Base-by-base conservation (phyloP, 1,140 invertebrate species). In the Diabrotica virgifera region DNA sequence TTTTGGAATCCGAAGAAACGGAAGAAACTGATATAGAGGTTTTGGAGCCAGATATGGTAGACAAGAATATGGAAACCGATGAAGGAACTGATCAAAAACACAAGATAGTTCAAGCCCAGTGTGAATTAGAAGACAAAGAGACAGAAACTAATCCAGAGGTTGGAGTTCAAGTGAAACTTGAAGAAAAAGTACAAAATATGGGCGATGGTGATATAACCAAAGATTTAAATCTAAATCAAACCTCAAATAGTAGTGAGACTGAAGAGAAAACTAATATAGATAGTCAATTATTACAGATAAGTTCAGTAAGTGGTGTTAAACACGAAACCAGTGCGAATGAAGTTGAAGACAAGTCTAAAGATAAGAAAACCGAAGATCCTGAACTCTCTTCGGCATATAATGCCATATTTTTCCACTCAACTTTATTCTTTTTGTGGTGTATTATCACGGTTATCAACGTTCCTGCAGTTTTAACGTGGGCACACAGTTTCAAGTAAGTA, bases 401-500 rank as follows among this genome's bases (percentile, higher is more conserved):
- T 66, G 78, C 79, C 61, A 79, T 86, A 62, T 82, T 85, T 65
- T 88, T 87, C 69, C 86, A 88, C 70, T 80, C 85, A 67, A 83
- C 82, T 59, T 68, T 88, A 68, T 84, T 88, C 64, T 80, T 85
- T n/a, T 68, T 87, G 71, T 83, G 86, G 75, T 68, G 81, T 38
- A 65, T 80, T 54, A 79, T 85, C 5, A 79, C 85, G 6, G 62
- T 82, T 12, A 74, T 86, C 4, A 86, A 84, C 75, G 67, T 83
- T 6, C 85, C 85, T 3, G 78, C 81, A 14, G 75, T 83, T 10
- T 67, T 88, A 38, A 86, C 85, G 6, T 87, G 86, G 86, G 82
- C 85, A 0, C 82, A 83, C 64, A 85, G 85, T 77, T 86, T 83
- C 62, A 83, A 83, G 85, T 87, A 79, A 80, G 81, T 81, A 36